Conservation (phyloP, 2,888 invertebrate genomes). For the Melieria picta region DNA sequence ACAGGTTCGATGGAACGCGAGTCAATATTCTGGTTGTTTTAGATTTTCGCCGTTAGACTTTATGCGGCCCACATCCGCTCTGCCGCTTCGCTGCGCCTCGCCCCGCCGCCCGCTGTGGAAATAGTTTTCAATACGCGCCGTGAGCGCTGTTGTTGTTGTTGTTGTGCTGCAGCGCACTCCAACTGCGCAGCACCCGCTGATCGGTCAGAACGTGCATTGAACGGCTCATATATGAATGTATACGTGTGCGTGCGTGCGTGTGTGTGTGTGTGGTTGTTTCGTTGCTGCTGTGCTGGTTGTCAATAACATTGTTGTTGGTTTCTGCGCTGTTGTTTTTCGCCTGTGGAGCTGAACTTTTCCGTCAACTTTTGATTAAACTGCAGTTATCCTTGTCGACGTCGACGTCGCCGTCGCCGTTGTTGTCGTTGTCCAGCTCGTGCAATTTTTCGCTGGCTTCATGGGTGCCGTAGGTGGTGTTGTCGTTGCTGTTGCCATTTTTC, state of each 20-base stretch:
- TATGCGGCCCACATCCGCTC: too few species aligned
- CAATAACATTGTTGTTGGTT: too few species aligned
- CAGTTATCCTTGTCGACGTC: conserved; percentile 53
- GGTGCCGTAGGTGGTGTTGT: background rate
- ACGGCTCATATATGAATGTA: background rate
- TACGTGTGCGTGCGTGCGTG: background rate
- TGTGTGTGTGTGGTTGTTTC: conserved; percentile 20
- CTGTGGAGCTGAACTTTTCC: conserved; percentile 40
- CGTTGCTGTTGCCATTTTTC: background rate
- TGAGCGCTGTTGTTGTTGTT: too few species aligned
- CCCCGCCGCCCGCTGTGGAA: too few species aligned
- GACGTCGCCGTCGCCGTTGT: conserved; percentile 35
- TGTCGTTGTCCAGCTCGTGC: background rate
- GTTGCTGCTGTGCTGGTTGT: background rate
- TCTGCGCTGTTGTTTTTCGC: too few species aligned
- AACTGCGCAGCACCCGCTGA: too few species aligned
- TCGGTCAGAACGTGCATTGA: background rate
- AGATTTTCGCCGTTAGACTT: too few species aligned
- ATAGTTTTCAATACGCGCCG: too few species aligned
- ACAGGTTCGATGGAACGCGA: too few species aligned
- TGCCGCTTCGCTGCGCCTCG: too few species aligned
- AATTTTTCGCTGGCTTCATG: background rate
- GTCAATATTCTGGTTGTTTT: too few species aligned
- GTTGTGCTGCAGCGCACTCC: too few species aligned
- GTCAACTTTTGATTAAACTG: conserved; percentile 64